Evolutionary conservation across 2,888 invertebrate genomes (phyloP).

Genomic region (Caenorhabditis sinica): DNA sequence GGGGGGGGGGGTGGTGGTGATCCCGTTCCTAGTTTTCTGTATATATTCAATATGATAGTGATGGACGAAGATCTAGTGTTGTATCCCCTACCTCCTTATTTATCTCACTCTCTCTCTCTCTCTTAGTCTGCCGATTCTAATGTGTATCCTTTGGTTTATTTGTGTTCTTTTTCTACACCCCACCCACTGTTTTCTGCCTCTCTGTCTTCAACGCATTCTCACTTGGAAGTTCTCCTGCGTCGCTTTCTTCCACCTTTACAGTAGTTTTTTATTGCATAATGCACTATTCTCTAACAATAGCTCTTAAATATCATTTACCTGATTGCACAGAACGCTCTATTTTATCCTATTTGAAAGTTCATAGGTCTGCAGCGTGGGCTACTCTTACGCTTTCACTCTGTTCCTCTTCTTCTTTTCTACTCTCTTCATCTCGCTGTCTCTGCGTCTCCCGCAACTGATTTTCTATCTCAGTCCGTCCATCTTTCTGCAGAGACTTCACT

Average conservation of each 20-base stretch:
- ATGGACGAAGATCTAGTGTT: slow-evolving; percentile 24
- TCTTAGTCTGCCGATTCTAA: slow-evolving; percentile 31
- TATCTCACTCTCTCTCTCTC: slow-evolving; percentile 6
- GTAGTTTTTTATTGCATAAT: slow-evolving; percentile 10
- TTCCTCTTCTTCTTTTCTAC: slow-evolving; percentile 25
- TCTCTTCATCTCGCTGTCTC: slow-evolving; percentile 14
- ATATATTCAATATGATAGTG: slow-evolving; percentile 54
- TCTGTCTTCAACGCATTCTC: background rate
- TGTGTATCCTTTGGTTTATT: slow-evolving; percentile 56
- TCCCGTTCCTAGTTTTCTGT: slow-evolving; percentile 40
- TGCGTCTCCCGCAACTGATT: slow-evolving; percentile 29
- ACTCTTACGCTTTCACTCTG: background rate
- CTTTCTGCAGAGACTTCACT: slow-evolving; percentile 11
- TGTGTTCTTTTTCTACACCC: slow-evolving; percentile 51
- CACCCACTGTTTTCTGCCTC: slow-evolving; percentile 12
- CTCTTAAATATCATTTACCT: background rate
- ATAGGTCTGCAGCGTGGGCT: background rate
- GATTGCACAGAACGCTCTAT: background rate
- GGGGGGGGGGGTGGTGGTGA: too few species aligned
- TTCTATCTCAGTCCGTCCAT: slow-evolving; percentile 5
- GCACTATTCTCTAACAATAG: slow-evolving; percentile 14
- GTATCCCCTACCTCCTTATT: slow-evolving; percentile 1
- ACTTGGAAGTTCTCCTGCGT: background rate
- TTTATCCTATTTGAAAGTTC: background rate
- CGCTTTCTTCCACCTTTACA: background rate